Evolutionary conservation across 1,140 invertebrate species (phyloP), one percentile per base, ranked within the genome.

Genomic region (Drosophila novamexicana): DNA sequence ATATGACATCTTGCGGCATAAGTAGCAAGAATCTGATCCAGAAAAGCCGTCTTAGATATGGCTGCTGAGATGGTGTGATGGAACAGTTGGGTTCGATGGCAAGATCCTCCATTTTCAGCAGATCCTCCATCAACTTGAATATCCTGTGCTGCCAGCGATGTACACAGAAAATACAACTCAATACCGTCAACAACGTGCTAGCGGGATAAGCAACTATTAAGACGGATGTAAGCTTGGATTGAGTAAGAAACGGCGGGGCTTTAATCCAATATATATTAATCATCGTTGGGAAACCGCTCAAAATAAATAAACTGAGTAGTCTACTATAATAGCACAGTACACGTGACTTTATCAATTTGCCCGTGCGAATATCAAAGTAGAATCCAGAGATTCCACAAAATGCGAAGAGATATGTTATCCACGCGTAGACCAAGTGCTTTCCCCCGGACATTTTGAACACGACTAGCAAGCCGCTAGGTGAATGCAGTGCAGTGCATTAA

Each of bases 111-210:
- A 83, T 8, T 6, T 40, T 37, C 14, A 52, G 32, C 0, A 82
- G 36, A 12, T 62, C 39, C 2, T 22, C 6, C 2, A 67, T 2
- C 12, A 63, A 34, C 4, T 29, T 6, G 8, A 40, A 58, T n/a
- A 83, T 76, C 9, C 18, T 63, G 0, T 47, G 14, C 14, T 83
- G 76, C 49, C 59, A 61, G 0, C 45, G 44, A 8, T 57, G 45
- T 1, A 29, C 36, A 32, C 58, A 72, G 10, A 32, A 45, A 0
- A 68, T 42, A 40, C 56, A 70, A 5, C 34, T 18, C 3, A 37
- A 3, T 1, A 50, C 10, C 2, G 65, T 10, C 7, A 37, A 34
- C 1, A 53, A 10, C 9, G 58, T 0, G 0, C 37, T 6, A 6
- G 42, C 18, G 1, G 44, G 47, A 34, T 45, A 45, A 37, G 7